Evolutionary conservation across 2,888 invertebrate genomes (phyloP).

Genomic region (Myathropa florea): DNA sequence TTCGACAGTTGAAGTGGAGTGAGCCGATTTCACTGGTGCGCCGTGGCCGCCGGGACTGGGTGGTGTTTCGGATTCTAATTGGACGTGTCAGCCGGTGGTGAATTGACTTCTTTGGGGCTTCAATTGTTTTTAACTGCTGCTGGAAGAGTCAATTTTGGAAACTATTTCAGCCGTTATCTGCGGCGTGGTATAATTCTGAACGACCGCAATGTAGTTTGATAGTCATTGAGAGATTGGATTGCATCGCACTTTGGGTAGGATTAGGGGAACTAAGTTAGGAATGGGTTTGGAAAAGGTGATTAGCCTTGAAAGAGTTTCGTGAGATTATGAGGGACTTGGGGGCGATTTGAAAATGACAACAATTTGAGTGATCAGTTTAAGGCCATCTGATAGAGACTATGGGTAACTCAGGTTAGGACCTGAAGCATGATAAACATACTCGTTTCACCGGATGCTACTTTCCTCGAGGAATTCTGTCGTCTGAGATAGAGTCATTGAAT

Average conservation of each 20-base stretch:
- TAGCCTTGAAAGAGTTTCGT: background rate
- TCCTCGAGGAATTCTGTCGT: no score
- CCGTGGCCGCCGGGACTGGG: background rate
- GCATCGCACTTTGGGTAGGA: background rate
- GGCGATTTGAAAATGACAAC: background rate
- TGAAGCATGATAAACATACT: no score
- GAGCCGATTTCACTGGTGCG: background rate
- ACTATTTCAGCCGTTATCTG: background rate
- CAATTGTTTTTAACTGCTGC: constrained; percentile 13
- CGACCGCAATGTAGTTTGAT: background rate
- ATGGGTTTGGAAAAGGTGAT: background rate
- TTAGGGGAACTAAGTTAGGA: background rate
- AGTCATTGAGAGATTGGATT: background rate
- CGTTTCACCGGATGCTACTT: no score
- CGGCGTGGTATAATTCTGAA: background rate
- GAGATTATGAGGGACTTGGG: background rate
- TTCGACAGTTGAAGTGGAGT: constrained; percentile 41
- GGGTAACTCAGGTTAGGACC: no score
- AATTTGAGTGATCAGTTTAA: no score
- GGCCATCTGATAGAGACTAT: no score
- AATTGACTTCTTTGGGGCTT: background rate
- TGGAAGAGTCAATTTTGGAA: background rate
- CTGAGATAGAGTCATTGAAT: no score
- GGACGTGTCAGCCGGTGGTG: constrained; percentile 28
- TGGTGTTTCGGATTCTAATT: constrained; percentile 54